Percentiles rank a stretch among this genome's conserved stretches.
Evolutionary conservation across 2,113 vertebrate genomes (phyloP).

Genomic region (Pan troglodytes): NHGRI_mPanTro3-v2.1_pri NC_072414.2:64482501-64483000

Average conservation of each 20-base stretch:
- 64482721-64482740: too few species aligned
- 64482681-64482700: too few species aligned
- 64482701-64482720: too few species aligned
- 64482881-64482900: background rate
- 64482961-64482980: conserved; percentile 10
- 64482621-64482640: too few species aligned
- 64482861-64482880: background rate
- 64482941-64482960: background rate
- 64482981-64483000: background rate
- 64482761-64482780: background rate
- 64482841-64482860: background rate
- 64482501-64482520: too few species aligned
- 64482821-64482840: background rate
- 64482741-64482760: background rate
- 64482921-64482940: background rate
- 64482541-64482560: too few species aligned
- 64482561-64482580: too few species aligned
- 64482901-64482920: background rate
- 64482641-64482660: too few species aligned
- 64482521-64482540: too few species aligned
- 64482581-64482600: background rate
- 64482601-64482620: too few species aligned
- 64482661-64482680: too few species aligned
- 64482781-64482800: background rate
- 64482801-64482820: background rate